Evolutionary conservation across 2,888 invertebrate genomes (phyloP), one percentile per base, ranked within the genome.

Genomic region (Oeneis ivallda): DNA sequence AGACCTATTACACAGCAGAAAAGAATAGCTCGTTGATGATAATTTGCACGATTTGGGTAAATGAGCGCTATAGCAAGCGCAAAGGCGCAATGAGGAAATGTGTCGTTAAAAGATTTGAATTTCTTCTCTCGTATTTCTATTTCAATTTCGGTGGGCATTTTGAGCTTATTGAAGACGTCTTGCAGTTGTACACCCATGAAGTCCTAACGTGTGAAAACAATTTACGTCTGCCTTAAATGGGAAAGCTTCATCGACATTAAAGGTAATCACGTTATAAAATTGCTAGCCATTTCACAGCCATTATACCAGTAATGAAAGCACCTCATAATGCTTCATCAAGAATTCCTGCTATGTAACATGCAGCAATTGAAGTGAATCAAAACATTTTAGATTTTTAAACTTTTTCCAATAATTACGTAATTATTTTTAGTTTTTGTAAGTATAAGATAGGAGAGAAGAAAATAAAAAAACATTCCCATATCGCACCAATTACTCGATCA

Each of bases 91-190:
- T 80, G 67, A 37, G 76, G 74, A 61, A 78, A 88, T 0, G 86
- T 87, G 65, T 83, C 81, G 57, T 84, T 74, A 37, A 88, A 87
- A 0, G 72, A 67, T 73, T 82, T 83, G 61, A 80, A 85, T 71
- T 82, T 83, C 58, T 66, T 69, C 43, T 54, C 64, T 17, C 57
- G 11, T 53, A 59, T 63, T 37, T 64, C 58, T 10, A 56, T 50
- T 47, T 64, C 41, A 45, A 63, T 58, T 63, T 68, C 43, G 52
- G 59, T 68, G 60, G 56, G 58, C 68, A 69, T 71, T 66, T 64
- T 64, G 57, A 41, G 60, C 37, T 39, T 41, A 52, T 45, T 52
- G 64, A 61, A 70, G 66, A 66, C 68, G 66, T 69, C 65, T 53
- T 63, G 41, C 37, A 58, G 65, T 65, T 45, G 47, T 52, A 11